These are phyloP conservation scores for Ciona savignyi DNA, from an alignment of 23 tunicate species.

Conservation along the genomic window DNA sequence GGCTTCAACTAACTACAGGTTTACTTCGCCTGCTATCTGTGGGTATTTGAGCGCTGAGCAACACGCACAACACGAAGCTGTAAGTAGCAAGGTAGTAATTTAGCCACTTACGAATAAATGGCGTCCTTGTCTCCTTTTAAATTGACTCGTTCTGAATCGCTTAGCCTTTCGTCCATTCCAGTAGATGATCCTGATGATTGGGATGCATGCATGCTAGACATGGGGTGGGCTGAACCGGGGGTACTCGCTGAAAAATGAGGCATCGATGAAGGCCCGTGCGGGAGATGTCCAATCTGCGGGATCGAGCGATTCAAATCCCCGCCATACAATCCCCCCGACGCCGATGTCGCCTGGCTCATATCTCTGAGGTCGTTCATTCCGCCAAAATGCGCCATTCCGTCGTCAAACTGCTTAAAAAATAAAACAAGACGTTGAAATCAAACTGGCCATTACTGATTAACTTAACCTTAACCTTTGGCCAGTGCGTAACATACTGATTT, in stretches of 20 bases:
- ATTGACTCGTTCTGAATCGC: constrained; percentile 46
- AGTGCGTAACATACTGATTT: neutral
- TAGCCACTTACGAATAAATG: constrained; percentile 62
- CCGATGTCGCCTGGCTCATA: constrained; percentile 46
- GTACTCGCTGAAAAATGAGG: constrained; percentile 41
- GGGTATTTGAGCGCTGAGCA: neutral
- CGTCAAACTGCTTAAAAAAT: constrained; percentile 61
- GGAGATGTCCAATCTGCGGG: constrained; percentile 53
- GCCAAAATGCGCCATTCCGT: constrained; percentile 71
- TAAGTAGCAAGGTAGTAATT: neutral
- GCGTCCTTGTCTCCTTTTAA: constrained; percentile 67
- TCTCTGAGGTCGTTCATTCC: constrained; percentile 60
- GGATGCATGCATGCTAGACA: constrained; percentile 19
- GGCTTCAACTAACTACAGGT: neutral
- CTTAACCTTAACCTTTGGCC: neutral
- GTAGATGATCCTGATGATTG: constrained; percentile 22
- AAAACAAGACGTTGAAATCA: neutral
- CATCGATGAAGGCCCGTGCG: constrained; percentile 39
- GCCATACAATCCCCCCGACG: constrained; percentile 53
- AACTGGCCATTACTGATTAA: constrained; percentile 6
- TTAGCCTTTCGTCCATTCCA: constrained; percentile 42
- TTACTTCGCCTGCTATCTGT: neutral
- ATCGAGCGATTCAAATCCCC: constrained; percentile 73
- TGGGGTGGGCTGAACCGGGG: constrained; percentile 25
- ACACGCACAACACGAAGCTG: neutral